Conservation (phyloP, 1,140 invertebrate genomes). For the Pseudachorutes palmiensis region DNA sequence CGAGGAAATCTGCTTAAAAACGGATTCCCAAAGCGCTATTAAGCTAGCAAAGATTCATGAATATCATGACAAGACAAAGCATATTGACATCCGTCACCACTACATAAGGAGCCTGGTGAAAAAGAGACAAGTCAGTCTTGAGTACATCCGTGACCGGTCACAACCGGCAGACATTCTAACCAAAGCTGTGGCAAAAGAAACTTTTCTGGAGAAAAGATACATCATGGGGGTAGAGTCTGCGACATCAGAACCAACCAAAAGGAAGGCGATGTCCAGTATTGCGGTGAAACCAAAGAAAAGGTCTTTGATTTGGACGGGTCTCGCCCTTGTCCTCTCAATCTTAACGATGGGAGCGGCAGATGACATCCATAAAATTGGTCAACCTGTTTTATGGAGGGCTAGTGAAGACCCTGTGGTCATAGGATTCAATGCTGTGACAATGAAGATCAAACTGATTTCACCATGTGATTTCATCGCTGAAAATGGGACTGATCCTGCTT, state of each 20-base stretch:
- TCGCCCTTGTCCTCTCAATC: neutral
- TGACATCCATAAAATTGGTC: neutral
- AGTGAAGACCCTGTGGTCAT: neutral
- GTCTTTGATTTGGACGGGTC: neutral
- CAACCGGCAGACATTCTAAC: constrained; percentile 36
- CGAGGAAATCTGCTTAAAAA: constrained; percentile 2
- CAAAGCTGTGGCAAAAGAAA: constrained; percentile 20
- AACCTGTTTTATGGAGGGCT: constrained; percentile 21
- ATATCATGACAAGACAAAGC: constrained; percentile 41
- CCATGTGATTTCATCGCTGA: too few relatives aligned
- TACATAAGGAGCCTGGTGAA: constrained; percentile 30
- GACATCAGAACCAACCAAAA: neutral
- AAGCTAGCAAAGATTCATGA: constrained; percentile 41
- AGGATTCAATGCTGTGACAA: constrained; percentile 15
- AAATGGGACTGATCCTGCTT: neutral
- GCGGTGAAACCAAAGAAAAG: constrained; percentile 5
- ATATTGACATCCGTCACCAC: constrained; percentile 43
- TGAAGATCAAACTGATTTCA: constrained; percentile 13
- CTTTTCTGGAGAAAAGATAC: constrained; percentile 7
- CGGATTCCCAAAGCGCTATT: constrained; percentile 41
- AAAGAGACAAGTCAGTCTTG: constrained; percentile 13
- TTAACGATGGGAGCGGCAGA: neutral
- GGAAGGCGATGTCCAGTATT: constrained; percentile 9
- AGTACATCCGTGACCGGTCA: constrained; percentile 15
- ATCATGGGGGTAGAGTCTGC: constrained; percentile 1